Evolutionary conservation across 2,888 invertebrate species (phyloP).

Genomic region (Ennomos erosarius): DNA sequence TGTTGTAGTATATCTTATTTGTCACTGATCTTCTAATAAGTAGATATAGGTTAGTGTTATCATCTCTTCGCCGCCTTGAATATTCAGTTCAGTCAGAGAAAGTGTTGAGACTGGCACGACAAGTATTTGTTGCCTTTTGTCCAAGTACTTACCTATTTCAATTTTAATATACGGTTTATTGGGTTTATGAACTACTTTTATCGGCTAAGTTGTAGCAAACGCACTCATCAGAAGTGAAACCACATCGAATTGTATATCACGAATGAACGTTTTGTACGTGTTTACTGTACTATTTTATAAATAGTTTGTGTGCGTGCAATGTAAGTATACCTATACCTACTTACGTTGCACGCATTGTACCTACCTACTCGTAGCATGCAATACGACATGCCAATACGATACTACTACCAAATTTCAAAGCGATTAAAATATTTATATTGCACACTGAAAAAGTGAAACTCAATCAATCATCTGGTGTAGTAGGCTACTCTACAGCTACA

Average conservation of each 20-base stretch:
- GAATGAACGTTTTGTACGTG: slow-evolving; percentile 69
- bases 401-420: slow-evolving; percentile 44
- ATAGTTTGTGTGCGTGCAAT: slow-evolving; percentile 66
- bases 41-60: too few relatives aligned
- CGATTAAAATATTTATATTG: slow-evolving; percentile 23
- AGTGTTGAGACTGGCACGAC: too few relatives aligned
- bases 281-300: slow-evolving; percentile 49
- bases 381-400: slow-evolving; percentile 49
- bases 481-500: too few relatives aligned
- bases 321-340: slow-evolving; percentile 45
- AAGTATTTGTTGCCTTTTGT: too few relatives aligned
- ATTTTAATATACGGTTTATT: too few relatives aligned
- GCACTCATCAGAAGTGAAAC: slow-evolving; percentile 77
- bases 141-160: too few relatives aligned
- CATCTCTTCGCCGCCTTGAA: too few relatives aligned
- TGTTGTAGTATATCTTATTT: too few relatives aligned
- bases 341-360: too few relatives aligned
- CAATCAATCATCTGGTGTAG: slow-evolving; percentile 10
- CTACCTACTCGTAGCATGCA: too few relatives aligned
- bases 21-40: too few relatives aligned
- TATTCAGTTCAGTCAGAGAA: too few relatives aligned
- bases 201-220: slow-evolving; percentile 34
- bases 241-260: slow-evolving; percentile 77
- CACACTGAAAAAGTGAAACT: slow-evolving; percentile 36
- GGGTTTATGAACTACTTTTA: slow-evolving; percentile 21